Percentiles rank a stretch among this genome's conserved stretches.
Evolutionary conservation across 2,113 vertebrate species (phyloP).

Genomic region (Cyphomyrus discorhynchus): DNA sequence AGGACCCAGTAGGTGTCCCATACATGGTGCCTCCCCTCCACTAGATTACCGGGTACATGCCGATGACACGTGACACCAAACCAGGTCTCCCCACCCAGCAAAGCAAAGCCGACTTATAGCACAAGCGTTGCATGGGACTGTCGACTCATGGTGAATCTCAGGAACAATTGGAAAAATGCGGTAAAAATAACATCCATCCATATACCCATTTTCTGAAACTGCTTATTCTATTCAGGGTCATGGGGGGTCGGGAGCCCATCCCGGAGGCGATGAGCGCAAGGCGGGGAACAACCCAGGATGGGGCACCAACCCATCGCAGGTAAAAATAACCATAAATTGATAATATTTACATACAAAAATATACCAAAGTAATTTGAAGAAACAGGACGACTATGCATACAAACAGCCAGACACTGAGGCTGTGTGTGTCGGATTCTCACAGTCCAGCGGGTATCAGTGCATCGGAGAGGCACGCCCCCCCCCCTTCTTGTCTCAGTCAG

Average conservation of each 20-base stretch:
- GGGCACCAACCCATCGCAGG: neutral
- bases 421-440: constrained; percentile 14
- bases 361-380: constrained; percentile 64
- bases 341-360: constrained; percentile 72
- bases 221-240: no score
- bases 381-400: constrained; percentile 48
- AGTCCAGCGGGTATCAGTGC: constrained; percentile 33
- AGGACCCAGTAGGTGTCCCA: neutral
- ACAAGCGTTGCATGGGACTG: constrained; percentile 30
- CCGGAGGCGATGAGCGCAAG: no score
- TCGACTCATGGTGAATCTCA: constrained; percentile 35
- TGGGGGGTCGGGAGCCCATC: no score
- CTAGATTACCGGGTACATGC: neutral
- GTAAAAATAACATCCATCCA: constrained; percentile 43
- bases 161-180: constrained; percentile 43
- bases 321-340: constrained; percentile 37
- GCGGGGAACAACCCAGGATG: no score
- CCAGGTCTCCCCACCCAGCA: constrained; percentile 30
- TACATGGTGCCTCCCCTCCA: neutral
- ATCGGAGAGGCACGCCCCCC: constrained; percentile 29
- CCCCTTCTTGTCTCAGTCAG: constrained; percentile 23
- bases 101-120: constrained; percentile 20
- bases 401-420: constrained; percentile 26
- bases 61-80: constrained; percentile 1
- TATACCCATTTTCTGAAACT: no score